Conservation (phyloP, 2,888 invertebrate genomes). For the Emmelina monodactyla region DNA sequence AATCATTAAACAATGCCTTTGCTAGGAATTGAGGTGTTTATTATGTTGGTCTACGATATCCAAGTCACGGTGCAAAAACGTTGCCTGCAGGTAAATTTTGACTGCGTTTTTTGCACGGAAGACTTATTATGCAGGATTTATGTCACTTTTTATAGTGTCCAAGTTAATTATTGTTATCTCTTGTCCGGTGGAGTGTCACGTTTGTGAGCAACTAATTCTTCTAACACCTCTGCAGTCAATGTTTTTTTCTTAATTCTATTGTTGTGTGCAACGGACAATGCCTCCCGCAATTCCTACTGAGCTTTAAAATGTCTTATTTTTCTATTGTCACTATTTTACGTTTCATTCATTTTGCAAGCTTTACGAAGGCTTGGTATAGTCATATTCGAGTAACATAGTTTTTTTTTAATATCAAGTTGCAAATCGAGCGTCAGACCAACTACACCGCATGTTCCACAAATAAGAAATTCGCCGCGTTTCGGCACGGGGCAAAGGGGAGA, state of each 20-base stretch:
- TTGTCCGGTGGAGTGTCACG: slow-evolving; percentile 55
- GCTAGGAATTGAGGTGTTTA: slow-evolving; percentile 65
- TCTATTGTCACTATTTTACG: slow-evolving; percentile 31
- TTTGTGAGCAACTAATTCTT: slow-evolving; percentile 60
- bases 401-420: no score
- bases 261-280: slow-evolving; percentile 50
- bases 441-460: no score
- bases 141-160: slow-evolving; percentile 62
- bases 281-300: slow-evolving; percentile 56
- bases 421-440: no score
- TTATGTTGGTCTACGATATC: slow-evolving; percentile 50
- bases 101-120: slow-evolving; percentile 44
- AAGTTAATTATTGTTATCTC: slow-evolving; percentile 65
- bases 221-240: slow-evolving; percentile 57
- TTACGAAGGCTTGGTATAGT: no score
- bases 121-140: slow-evolving; percentile 65
- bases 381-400: no score
- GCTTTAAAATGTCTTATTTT: slow-evolving; percentile 52
- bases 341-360: slow-evolving; percentile 40
- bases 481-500: slow-evolving; percentile 35
- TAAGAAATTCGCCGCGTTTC: no score
- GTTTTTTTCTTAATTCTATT: slow-evolving; percentile 51
- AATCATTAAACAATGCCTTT: slow-evolving; percentile 63
- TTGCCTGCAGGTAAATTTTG: slow-evolving; percentile 50
- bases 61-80: slow-evolving; percentile 51